Evolutionary conservation across 2,888 invertebrate species (phyloP), one percentile per base, ranked within the genome.

Genomic region (Yponomeuta malinellus): DNA sequence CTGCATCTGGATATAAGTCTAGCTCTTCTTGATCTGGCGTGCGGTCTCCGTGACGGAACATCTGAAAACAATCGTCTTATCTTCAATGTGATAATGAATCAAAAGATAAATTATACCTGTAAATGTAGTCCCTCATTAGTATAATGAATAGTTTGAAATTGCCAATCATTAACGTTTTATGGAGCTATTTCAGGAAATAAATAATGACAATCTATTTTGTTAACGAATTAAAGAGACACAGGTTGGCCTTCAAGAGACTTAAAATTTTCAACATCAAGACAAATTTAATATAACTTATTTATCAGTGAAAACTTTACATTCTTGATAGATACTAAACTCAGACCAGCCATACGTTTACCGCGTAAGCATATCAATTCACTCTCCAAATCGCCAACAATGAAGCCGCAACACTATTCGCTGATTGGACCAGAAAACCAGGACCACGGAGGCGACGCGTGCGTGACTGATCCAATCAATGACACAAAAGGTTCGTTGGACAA

Each of bases 41-140:
- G 72, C 96, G 89, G 78, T 95, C 95, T 2, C 96, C 96, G 79
- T 96, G 96, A 67, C 96, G 92, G 81, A 94, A 95, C 63, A 96
- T 79, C 94, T 95, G 81, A n/a, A 77, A 69, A 71, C 52, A 59
- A 15, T 15, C 52, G 52, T 59, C 52, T 59, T 59, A 59, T 15
- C 15, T 59, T 59, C 8, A 59, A 59, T 63, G 73, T 15, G 37
- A 37, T 33, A 69, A 10, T 31, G 12, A 68, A n/a, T 31, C 23
- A 29, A 12, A 63, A 43, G 0, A 43, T 43, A 8, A 37, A 37
- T 37, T 2, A 8, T 43, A 43, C 43, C 43, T 43, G 43, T 43
- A 43, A 43, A 43, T 43, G 43, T 8, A 43, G 2, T 43, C 6
- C 43, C 8, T 43, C 5, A 43, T 43, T 43, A 8, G 33, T 33